Evolutionary conservation across 2,888 invertebrate species (phyloP).

Genomic region (Polydrusus pterygomalis): DNA sequence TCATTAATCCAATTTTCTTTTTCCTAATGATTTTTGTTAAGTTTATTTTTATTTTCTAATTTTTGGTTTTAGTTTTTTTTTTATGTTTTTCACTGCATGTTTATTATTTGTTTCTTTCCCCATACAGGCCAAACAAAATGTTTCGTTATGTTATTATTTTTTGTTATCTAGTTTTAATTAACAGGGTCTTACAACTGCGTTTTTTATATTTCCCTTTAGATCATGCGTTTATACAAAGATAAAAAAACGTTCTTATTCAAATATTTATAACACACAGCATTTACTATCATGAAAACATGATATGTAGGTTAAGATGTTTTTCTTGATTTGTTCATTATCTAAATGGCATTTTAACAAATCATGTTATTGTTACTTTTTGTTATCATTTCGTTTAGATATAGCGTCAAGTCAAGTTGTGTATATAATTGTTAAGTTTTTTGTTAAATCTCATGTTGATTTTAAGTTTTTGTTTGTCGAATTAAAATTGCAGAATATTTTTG

Average conservation of each 20-base stretch:
- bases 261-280: constrained; percentile 3
- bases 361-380: constrained; percentile 1
- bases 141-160: background rate
- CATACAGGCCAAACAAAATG: background rate
- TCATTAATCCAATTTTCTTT: too few relatives aligned
- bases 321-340: constrained; percentile 1
- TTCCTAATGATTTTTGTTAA: too few relatives aligned
- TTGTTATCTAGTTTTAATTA: constrained; percentile 9
- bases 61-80: background rate
- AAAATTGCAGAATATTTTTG: constrained; percentile 51
- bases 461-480: constrained; percentile 45
- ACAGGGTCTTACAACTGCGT: background rate
- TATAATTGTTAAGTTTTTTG: constrained; percentile 33
- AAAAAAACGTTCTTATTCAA: background rate
- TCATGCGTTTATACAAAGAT: background rate
- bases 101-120: background rate
- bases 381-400: background rate
- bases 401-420: constrained; percentile 9
- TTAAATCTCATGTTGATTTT: constrained; percentile 44
- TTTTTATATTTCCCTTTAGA: background rate
- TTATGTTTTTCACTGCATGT: background rate
- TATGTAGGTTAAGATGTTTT: background rate
- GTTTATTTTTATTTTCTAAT: too few relatives aligned
- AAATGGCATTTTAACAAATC: background rate
- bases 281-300: background rate